These are phyloP conservation scores for Leptobrachium leishanense DNA, from an alignment of 2,113 vertebrate genomes.

Conservation along the genomic window DNA sequence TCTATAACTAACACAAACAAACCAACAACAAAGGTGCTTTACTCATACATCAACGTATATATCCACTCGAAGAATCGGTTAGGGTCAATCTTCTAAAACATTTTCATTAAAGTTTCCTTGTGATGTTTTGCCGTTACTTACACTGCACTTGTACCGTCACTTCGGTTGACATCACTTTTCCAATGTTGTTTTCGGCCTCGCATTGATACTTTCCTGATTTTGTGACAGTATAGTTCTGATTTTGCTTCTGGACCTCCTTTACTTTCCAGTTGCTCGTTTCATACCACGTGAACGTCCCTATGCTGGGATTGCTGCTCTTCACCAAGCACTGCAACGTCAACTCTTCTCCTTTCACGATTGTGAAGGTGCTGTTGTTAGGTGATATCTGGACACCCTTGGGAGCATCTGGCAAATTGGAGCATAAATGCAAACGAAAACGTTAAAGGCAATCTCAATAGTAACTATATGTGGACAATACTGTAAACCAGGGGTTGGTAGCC, in stretches of 20 bases:
- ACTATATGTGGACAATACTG: no score
- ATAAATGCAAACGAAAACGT: no score
- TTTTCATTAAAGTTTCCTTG: no score
- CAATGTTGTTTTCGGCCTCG: conserved; percentile 1
- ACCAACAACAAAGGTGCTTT: no score
- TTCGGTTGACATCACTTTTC: not conserved
- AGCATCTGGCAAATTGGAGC: conserved; percentile 19
- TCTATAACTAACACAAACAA: no score
- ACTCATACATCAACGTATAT: no score
- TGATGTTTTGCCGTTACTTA: no score
- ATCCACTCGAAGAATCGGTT: no score
- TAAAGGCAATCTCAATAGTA: no score
- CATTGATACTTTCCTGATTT: conserved; percentile 1
- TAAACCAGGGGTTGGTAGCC: no score
- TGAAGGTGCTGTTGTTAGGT: not conserved
- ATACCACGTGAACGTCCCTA: not conserved
- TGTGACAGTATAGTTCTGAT: not conserved
- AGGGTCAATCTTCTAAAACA: no score
- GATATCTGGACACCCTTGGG: conserved; percentile 21
- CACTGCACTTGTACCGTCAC: conserved; percentile 15
- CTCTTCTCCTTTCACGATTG: not conserved
- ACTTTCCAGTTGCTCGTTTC: not conserved
- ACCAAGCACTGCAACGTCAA: conserved; percentile 9
- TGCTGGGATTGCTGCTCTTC: conserved; percentile 25
- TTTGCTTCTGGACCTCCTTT: no score